Evolutionary conservation across 2,888 invertebrate species (phyloP).

Genomic region (Clepsis dumicolana): DNA sequence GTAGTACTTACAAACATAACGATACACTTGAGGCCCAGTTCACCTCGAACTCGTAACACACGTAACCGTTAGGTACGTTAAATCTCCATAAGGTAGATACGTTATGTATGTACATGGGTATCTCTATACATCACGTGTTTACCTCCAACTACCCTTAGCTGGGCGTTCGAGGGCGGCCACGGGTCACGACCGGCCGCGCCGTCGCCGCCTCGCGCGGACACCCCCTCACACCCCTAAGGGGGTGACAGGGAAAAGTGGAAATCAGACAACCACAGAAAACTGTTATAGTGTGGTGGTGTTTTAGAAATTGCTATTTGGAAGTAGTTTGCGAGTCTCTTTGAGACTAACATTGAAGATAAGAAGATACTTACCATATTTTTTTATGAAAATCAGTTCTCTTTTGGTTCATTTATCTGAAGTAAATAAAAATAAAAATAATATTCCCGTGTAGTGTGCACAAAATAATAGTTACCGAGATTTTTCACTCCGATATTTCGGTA

Average conservation of each 20-base stretch:
- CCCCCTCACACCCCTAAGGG: conserved; percentile 30
- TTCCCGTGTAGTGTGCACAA: no score
- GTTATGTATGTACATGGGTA: no score
- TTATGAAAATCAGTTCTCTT: no score
- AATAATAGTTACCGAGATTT: no score
- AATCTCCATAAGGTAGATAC: no score
- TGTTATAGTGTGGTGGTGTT: not conserved
- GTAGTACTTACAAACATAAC: no score
- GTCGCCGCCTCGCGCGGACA: conserved; percentile 67
- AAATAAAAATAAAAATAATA: no score
- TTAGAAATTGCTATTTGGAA: not conserved
- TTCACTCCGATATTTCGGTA: no score
- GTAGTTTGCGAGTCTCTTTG: not conserved
- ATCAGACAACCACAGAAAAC: not conserved
- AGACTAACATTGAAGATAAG: no score
- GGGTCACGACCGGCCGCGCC: conserved; percentile 74
- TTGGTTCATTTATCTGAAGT: no score
- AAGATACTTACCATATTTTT: no score
- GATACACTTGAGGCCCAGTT: no score
- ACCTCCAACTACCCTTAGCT: conserved; percentile 51
- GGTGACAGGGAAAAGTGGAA: conserved; percentile 13
- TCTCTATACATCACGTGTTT: conserved; percentile 14
- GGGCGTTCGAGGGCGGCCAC: conserved; percentile 72
- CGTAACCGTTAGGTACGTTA: not conserved
- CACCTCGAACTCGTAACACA: not conserved